Evolutionary conservation across 2,888 invertebrate species (phyloP).

Genomic region (Ellobium chinense): DNA sequence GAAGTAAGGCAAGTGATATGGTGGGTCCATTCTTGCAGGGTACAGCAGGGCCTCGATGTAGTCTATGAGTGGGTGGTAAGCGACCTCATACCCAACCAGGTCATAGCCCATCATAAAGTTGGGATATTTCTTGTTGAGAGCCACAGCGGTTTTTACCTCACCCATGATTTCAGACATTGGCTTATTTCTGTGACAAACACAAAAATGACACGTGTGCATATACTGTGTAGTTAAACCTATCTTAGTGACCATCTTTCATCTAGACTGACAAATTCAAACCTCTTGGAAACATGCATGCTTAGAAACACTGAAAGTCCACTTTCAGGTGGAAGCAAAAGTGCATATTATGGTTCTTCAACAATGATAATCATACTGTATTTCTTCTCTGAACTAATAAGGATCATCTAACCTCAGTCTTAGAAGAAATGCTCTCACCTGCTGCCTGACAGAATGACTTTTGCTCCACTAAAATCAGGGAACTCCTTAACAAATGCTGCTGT

Average conservation of each 20-base stretch:
- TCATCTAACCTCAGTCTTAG: too few relatives aligned
- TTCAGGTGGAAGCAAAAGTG: too few relatives aligned
- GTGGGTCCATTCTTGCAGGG: constrained; percentile 63
- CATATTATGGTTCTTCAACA: too few relatives aligned
- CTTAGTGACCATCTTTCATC: too few relatives aligned
- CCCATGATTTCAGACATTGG: not conserved
- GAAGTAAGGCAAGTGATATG: constrained; percentile 71
- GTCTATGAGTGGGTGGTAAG: constrained; percentile 63
- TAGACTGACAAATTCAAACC: too few relatives aligned
- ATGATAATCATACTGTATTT: too few relatives aligned
- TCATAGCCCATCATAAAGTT: constrained; percentile 69
- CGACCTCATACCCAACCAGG: constrained; percentile 74
- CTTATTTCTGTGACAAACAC: too few relatives aligned
- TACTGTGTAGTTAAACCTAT: too few relatives aligned
- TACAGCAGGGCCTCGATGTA: constrained; percentile 68
- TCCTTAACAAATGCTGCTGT: constrained; percentile 57
- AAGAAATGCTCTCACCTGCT: constrained; percentile 30
- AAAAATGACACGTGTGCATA: too few relatives aligned
- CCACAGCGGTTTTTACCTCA: constrained; percentile 33
- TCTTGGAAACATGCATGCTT: too few relatives aligned
- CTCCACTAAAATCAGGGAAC: constrained; percentile 66
- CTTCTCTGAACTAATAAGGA: too few relatives aligned
- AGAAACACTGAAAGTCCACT: too few relatives aligned
- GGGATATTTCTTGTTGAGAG: constrained; percentile 22
- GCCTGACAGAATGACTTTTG: constrained; percentile 62